Evolutionary conservation across 2,113 vertebrate species (phyloP).

Genomic region (Platichthys flesus): DNA sequence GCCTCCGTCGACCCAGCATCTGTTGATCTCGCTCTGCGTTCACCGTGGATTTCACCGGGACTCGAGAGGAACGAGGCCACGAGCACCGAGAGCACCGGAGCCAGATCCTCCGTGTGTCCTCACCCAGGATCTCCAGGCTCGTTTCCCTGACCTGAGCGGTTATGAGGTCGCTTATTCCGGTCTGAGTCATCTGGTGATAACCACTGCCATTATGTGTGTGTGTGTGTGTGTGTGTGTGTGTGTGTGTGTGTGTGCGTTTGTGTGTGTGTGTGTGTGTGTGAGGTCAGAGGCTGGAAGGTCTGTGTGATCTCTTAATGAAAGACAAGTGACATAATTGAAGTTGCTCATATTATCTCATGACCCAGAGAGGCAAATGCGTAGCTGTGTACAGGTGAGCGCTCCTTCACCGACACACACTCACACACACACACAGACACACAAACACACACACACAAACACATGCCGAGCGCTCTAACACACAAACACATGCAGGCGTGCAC

Average conservation of each 20-base stretch:
- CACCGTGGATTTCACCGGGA: not conserved
- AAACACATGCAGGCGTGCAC: not conserved
- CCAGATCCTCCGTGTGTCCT: not conserved
- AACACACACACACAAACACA: not conserved
- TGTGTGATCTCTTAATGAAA: conserved; percentile 68
- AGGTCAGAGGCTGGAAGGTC: not conserved
- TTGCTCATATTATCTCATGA: conserved; percentile 59
- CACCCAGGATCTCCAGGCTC: conserved; percentile 26
- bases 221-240: conserved; percentile 15
- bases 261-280: conserved; percentile 13
- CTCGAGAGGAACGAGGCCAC: not conserved
- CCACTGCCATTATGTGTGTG: conserved; percentile 54
- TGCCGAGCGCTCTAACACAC: not conserved
- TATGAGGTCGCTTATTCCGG: conserved; percentile 57
- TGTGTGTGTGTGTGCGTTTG: conserved; percentile 30
- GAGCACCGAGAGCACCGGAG: not conserved
- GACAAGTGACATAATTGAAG: conserved; percentile 56
- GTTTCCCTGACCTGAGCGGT: conserved; percentile 48
- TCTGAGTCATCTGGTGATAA: conserved; percentile 67
- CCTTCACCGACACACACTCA: not conserved
- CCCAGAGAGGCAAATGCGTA: conserved; percentile 48
- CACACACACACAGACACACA: conserved; percentile 15
- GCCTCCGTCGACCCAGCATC: not conserved
- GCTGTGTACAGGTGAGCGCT: conserved; percentile 41
- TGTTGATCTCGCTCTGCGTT: conserved; percentile 4